Evolutionary conservation across 2,797 vertebrate genomes (phyloP).

Genomic region (Atherinosoma microstoma): DNA sequence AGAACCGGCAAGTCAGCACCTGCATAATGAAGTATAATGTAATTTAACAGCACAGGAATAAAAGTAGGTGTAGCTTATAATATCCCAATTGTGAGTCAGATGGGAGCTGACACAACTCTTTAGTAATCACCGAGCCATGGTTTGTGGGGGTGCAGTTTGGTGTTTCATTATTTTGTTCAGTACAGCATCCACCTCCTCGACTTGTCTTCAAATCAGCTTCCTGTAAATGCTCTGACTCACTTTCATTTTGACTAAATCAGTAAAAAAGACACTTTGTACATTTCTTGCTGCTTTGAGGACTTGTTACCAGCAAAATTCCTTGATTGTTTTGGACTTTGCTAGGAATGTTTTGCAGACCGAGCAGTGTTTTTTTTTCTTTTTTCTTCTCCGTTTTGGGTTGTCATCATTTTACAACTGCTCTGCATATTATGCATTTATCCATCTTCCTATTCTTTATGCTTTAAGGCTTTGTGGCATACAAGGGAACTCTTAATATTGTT

Average conservation of each 20-base stretch:
- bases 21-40: constrained; percentile 6
- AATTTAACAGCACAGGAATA: background rate
- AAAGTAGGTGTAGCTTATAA: constrained; percentile 6
- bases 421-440: too few species aligned
- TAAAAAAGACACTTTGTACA: background rate
- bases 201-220: constrained; percentile 32
- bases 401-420: too few species aligned
- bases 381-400: background rate
- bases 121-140: constrained; percentile 34
- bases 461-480: too few species aligned
- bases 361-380: too few species aligned
- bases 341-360: too few species aligned
- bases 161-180: constrained; percentile 16
- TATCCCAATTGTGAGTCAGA: constrained; percentile 24
- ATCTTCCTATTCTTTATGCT: too few species aligned
- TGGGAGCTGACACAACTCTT: constrained; percentile 30
- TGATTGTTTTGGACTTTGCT: too few species aligned
- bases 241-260: constrained; percentile 15
- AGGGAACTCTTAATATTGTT: too few species aligned
- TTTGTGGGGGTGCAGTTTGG: constrained; percentile 29
- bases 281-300: too few species aligned
- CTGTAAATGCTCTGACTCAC: constrained; percentile 15
- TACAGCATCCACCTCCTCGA: constrained; percentile 2
- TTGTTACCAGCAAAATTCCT: too few species aligned
- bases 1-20: constrained; percentile 10